Base-by-base conservation (phyloP, 2,113 vertebrate species). In the Condylura cristata region DNA sequence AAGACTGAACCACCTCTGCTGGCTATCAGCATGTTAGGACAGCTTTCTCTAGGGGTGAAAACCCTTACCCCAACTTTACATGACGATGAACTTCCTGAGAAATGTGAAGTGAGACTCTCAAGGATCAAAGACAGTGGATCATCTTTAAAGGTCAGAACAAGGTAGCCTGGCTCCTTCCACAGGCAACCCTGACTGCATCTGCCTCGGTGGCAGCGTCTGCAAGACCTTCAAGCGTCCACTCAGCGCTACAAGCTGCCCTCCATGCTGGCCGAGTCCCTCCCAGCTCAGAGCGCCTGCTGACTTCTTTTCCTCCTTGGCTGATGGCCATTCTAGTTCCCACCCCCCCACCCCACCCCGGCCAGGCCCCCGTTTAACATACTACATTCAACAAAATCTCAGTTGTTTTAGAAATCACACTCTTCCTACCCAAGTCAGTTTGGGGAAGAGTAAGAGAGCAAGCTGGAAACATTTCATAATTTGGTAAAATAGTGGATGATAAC, bases 401-500 rank as follows among this genome's bases (percentile, higher is more conserved):
- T 92, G 61, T 79, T 93, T 89, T 39, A 30, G 39, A 93, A 78
- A 32, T 76, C 9, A 6, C 9, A 6, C 28, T 68, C 79, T 92
- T 81, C 74, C 28, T 90, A 78, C 34, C 26, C 58, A 86, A 63
- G 61, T 28, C 75, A 86, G 56, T 76, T 37, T 81, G 8, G 28
- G n/a, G 18, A 79, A 63, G 14, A 56, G 16, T 26, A 90, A 86
- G 72, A 76, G 0, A 61, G 26, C 34, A 81, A 63, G 53, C 86
- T 91, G 68, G 70, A 91, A 79, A 94, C 44, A 61, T 56, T 56
- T 56, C 53, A 18, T 44, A 63, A 80, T 63, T 80, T 81, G 41
- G 81, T 56, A 71, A 48, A 92, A 82, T 6, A 87, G 13, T 34
- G 5, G 53, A n/a, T 5, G 28, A 22, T 56, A 60, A 66, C 2